phyloP scores from a whole-genome alignment of 1,140 invertebrate species.

The Archegozetes longisetosus region DNA sequence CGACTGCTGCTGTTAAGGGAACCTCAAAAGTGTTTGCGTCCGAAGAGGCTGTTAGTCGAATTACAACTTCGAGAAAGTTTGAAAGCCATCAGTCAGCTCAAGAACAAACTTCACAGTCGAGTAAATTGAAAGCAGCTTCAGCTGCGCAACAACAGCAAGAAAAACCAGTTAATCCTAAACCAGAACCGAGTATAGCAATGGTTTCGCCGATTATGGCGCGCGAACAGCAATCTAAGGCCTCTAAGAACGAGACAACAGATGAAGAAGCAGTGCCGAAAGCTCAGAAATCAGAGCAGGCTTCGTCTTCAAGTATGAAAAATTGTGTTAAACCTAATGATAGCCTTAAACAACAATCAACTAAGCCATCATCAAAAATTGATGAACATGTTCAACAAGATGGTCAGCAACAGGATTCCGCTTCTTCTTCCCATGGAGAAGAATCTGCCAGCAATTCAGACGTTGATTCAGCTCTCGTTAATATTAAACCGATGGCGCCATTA shows the following conservation, averaged over 20 bases:
- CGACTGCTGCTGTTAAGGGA: conserved; percentile 8
- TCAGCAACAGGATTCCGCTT: not conserved
- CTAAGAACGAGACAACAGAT: not conserved
- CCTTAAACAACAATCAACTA: not conserved
- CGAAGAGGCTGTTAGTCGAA: not conserved
- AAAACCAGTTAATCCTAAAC: not conserved
- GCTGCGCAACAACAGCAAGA: not conserved
- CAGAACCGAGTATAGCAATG: conserved; percentile 4
- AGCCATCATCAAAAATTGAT: not conserved
- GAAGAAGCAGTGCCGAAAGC: not conserved
- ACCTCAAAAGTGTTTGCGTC: not conserved
- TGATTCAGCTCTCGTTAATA: conserved; percentile 4
- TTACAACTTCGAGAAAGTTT: not conserved
- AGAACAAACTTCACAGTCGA: not conserved
- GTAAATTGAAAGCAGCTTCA: not conserved
- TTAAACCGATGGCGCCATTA: conserved; percentile 9
- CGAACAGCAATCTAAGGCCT: not conserved
- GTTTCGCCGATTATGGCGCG: conserved; percentile 9
- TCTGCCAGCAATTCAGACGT: not conserved
- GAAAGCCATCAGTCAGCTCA: not conserved
- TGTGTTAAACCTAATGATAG: not conserved
- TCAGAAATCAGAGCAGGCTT: not conserved
- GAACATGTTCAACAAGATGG: not conserved
- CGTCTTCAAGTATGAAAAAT: not conserved
- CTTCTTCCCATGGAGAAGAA: not conserved